Percentiles rank a stretch among this genome's conserved stretches.
phyloP scores from a whole-genome alignment of 2,888 invertebrate genomes.

The Agapetus fuscipes region DNA sequence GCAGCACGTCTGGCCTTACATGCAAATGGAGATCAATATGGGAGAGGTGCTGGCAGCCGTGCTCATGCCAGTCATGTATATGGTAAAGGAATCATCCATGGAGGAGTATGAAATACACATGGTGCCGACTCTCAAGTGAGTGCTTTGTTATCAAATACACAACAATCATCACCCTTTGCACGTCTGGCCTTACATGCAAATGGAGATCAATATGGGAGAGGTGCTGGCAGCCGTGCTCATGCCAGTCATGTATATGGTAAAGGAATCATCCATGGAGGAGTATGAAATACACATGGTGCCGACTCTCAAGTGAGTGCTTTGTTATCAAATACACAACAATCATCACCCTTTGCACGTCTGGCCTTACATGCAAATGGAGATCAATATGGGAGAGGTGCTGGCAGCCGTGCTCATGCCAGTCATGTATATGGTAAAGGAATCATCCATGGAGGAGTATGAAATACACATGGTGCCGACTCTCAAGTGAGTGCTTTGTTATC shows the following conservation, averaged over 20 bases:
- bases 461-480: slow-evolving; percentile 73
- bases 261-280: slow-evolving; percentile 68
- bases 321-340: too few relatives aligned
- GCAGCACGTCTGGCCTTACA: slow-evolving; percentile 85
- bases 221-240: slow-evolving; percentile 78
- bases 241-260: slow-evolving; percentile 73
- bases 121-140: slow-evolving; percentile 77
- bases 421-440: slow-evolving; percentile 71
- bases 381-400: slow-evolving; percentile 75
- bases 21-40: slow-evolving; percentile 75
- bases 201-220: slow-evolving; percentile 77
- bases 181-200: slow-evolving; percentile 81
- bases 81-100: slow-evolving; percentile 67
- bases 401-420: slow-evolving; percentile 79
- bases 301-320: slow-evolving; percentile 72
- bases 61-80: slow-evolving; percentile 71
- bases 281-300: slow-evolving; percentile 76
- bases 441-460: slow-evolving; percentile 69
- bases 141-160: too few relatives aligned
- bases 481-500: too few relatives aligned
- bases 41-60: slow-evolving; percentile 82
- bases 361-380: slow-evolving; percentile 79
- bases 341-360: too few relatives aligned
- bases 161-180: too few relatives aligned
- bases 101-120: slow-evolving; percentile 76